Percentiles rank a stretch among this genome's conserved stretches.
Conservation (phyloP, 2,888 invertebrate genomes). For the Drosophila anomelani region DNA sequence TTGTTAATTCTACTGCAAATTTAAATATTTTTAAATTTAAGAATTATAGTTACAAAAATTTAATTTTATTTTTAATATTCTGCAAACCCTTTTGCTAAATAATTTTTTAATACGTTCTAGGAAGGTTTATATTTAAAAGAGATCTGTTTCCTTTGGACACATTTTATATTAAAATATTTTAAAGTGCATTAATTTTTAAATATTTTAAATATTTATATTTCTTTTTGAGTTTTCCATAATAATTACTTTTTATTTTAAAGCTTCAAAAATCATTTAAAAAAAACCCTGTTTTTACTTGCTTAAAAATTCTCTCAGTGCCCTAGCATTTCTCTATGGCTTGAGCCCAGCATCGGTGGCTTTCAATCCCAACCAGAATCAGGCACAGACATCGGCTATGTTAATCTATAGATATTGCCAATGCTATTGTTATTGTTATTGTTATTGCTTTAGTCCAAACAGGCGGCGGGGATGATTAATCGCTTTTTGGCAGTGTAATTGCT, state of each 20-base stretch:
- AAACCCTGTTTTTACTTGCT: neutral
- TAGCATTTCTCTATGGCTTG: neutral
- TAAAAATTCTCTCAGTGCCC: neutral
- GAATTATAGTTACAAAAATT: neutral
- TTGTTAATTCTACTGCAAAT: too few species aligned
- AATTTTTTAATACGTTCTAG: too few species aligned
- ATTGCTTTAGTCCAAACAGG: conserved; percentile 19
- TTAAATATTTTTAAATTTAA: neutral
- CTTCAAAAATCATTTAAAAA: neutral
- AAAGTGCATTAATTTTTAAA: too few species aligned
- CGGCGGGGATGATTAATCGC: conserved; percentile 52
- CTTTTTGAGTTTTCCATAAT: neutral
- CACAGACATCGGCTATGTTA: conserved; percentile 33
- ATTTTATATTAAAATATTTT: too few species aligned
- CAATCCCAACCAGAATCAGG: conserved; percentile 20
- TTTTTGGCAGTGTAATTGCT: conserved; percentile 36
- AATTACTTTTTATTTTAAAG: neutral
- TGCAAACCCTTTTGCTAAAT: too few species aligned
- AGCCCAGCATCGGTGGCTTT: conserved; percentile 26
- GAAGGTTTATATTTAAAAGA: neutral
- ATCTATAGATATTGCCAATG: conserved; percentile 22
- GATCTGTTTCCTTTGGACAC: neutral
- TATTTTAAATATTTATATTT: neutral
- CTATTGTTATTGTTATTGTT: conserved; percentile 28
- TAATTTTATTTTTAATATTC: too few species aligned